Conservation (phyloP, 2,888 invertebrate species). For the Spisula subtruncata region DNA sequence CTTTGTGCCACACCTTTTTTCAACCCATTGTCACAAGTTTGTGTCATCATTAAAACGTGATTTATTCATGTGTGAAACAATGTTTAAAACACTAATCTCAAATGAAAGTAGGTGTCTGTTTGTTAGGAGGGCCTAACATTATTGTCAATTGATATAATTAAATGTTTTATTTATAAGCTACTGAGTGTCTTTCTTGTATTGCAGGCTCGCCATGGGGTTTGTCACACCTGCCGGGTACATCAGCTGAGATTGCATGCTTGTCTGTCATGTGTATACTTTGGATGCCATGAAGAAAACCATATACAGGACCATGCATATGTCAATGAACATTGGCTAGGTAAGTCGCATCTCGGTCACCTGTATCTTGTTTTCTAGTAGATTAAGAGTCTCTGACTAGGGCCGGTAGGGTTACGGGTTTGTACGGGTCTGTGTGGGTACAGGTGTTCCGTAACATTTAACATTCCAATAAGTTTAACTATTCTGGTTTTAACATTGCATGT, state of each 20-base stretch:
- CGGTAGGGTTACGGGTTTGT: too few species aligned
- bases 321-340: conserved; percentile 93
- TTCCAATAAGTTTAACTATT: too few species aligned
- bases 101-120: background rate
- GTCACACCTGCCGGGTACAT: conserved; percentile 93
- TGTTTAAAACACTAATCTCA: background rate
- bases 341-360: conserved; percentile 53
- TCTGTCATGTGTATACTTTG: conserved; percentile 96
- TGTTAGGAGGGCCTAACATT: background rate
- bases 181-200: conserved; percentile 79
- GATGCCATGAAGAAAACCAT: conserved; percentile 93
- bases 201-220: conserved; percentile 93
- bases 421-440: too few species aligned
- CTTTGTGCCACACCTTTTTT: conserved; percentile 19
- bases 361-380: too few species aligned
- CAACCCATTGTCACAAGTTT: too few species aligned
- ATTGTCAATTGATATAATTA: background rate
- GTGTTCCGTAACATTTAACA: too few species aligned
- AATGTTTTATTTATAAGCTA: background rate
- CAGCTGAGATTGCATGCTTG: conserved; percentile 89
- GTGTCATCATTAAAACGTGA: conserved; percentile 4
- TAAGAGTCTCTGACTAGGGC: too few species aligned
- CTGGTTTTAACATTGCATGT: too few species aligned
- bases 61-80: background rate
- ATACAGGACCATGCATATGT: conserved; percentile 95